Base-by-base conservation (phyloP, 2,888 invertebrate genomes). In the Campoletis raptor region DNA sequence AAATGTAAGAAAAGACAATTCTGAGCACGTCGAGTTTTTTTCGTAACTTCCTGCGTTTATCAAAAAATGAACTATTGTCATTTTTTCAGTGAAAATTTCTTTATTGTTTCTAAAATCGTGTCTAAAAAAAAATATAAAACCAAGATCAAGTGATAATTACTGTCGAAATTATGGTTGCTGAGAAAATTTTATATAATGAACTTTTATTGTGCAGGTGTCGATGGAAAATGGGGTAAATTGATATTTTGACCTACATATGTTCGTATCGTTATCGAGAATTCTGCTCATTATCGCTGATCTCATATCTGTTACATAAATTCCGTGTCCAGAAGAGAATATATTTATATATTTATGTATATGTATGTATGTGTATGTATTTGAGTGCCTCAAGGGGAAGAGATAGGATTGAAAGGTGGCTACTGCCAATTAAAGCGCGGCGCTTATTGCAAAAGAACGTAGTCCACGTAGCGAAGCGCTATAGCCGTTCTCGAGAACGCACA, bases 371-470 rank as follows among this genome's bases (percentile, higher is more conserved):
- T 48, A 48, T 72, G 52, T 45, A 37, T 70, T 36, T 24, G 24
- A 36, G 7, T n/a, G 79, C 81, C 64, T 67, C 36, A 64, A 67
- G 73, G 69, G 67, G 72, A 66, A 79, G 70, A 72, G 61, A 37
- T 61, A 78, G 70, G 85, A 88, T 88, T 86, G 86, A 88, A 87
- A 86, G 78, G 87, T 86, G 88, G 84, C 88, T 89, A 89, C 86
- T 81, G 88, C 88, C 89, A 89, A 89, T 89, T 89, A 88, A 87
- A 87, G 73, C 81, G 84, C 80, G 78, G 85, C 80, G 76, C 85
- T 80, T 78, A 81, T 87, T 88, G 85, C 83, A 61, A 87, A 84
- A 84, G 82, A 80, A 54, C 85, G 73, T 85, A 83, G 45, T 64
- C 70, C 80, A 77, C 83, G 83, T 83, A 73, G 77, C 70, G 54